phyloP scores from a whole-genome alignment of 2,888 invertebrate genomes.

The Octodonta nipae region DNA sequence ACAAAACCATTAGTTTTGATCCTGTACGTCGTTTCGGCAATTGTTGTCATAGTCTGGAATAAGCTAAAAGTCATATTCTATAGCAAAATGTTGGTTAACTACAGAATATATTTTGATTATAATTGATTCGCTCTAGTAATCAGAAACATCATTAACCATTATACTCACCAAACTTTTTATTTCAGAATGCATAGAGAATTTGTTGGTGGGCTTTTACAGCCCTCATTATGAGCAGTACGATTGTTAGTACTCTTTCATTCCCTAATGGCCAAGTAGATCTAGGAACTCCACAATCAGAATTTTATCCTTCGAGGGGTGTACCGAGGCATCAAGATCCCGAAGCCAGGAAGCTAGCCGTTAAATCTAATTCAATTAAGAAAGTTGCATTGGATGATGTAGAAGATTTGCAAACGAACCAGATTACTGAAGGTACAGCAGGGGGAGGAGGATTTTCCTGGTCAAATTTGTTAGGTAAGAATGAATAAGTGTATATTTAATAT shows the following conservation, averaged over 20 bases:
- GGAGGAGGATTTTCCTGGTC: constrained; percentile 80
- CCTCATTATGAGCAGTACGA: constrained; percentile 52
- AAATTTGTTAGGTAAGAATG: constrained; percentile 60
- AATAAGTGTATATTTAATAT: no score
- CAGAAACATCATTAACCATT: no score
- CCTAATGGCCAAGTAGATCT: constrained; percentile 37
- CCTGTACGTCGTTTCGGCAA: no score
- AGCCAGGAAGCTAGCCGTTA: constrained; percentile 69
- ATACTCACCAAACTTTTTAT: no score
- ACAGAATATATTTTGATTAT: no score
- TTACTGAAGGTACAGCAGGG: constrained; percentile 43
- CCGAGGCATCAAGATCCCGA: constrained; percentile 11
- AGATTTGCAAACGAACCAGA: constrained; percentile 67
- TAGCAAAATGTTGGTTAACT: no score
- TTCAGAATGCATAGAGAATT: constrained; percentile 48
- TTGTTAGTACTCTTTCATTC: constrained; percentile 55
- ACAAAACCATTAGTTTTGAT: no score
- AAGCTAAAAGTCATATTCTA: no score
- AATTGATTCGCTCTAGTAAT: no score
- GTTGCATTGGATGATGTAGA: constrained; percentile 70
- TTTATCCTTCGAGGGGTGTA: constrained; percentile 3
- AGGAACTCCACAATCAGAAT: background rate
- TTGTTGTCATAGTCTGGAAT: no score
- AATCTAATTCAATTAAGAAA: constrained; percentile 80
- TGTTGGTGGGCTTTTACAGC: constrained; percentile 58